Evolutionary conservation across 1,140 invertebrate species (phyloP).

Genomic region (Camponotus vicinus): DNA sequence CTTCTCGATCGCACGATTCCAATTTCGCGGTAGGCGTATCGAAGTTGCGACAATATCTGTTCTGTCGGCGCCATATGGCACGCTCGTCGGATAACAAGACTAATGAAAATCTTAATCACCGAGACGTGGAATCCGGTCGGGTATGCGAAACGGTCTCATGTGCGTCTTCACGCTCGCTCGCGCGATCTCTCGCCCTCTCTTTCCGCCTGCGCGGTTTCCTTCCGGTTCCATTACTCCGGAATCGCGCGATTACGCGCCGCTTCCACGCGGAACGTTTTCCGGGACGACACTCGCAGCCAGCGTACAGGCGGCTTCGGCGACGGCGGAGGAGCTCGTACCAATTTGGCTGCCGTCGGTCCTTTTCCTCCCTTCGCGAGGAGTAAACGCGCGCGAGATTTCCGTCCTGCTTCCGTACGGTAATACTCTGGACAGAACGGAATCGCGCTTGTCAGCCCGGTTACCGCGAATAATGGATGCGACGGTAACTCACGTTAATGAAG

Average conservation of each 20-base stretch:
- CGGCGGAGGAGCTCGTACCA: constrained; percentile 39
- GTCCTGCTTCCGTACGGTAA: constrained; percentile 51
- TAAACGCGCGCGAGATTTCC: constrained; percentile 30
- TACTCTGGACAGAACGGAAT: constrained; percentile 73
- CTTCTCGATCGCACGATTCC: background rate
- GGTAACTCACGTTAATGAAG: constrained; percentile 81
- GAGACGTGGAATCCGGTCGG: constrained; percentile 16
- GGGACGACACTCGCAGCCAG: constrained; percentile 17
- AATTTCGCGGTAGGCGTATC: background rate
- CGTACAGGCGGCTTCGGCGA: background rate
- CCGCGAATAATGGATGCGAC: constrained; percentile 78
- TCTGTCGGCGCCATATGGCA: background rate
- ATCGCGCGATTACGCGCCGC: constrained; percentile 57
- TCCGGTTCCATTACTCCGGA: constrained; percentile 34
- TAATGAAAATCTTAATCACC: constrained; percentile 67
- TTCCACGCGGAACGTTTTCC: constrained; percentile 47
- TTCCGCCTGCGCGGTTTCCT: background rate
- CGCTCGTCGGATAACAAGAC: constrained; percentile 37
- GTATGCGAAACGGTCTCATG: constrained; percentile 5
- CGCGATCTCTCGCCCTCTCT: background rate
- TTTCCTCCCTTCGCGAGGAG: constrained; percentile 33
- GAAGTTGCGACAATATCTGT: constrained; percentile 12
- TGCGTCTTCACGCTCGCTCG: background rate
- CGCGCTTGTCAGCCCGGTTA: constrained; percentile 77
- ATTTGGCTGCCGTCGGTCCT: constrained; percentile 60